Evolutionary conservation across 2,888 invertebrate genomes (phyloP), one percentile per base, ranked within the genome.

Genomic region (Dryobotodes eremita): DNA sequence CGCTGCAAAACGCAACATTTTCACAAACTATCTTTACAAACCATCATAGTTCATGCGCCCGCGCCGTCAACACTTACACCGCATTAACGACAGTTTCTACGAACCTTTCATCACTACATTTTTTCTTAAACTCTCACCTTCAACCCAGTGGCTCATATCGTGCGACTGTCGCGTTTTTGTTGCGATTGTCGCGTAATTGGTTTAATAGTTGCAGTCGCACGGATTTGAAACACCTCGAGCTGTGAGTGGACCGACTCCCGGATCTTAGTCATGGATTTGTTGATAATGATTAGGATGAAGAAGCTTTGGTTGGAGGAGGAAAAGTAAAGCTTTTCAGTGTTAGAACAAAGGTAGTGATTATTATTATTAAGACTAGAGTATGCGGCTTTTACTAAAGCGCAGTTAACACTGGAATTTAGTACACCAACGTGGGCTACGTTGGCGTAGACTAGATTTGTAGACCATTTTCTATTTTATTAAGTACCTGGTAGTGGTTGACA

Each of bases 171-270:
- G 81, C 84, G 89, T 93, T 94, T 93, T 93, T 93, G 89, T 78
- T 80, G 76, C 75, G 84, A 66, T 80, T 83, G 88, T 87, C 90
- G 89, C 90, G 92, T 94, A 94, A 94, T 94, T 94, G 93, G 93
- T 90, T 92, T 93, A 93, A 93, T 92, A 90, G 79, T 81, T 64
- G 71, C 71, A 89, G 77, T 80, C 53, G 80, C 69, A 59, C 65
- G 79, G 75, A 88, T 82, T 88, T 84, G 84, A 87, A 88, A 89
- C 89, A 85, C 80, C 82, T 81, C 85, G 89, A 42, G 26, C 59
- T 42, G 80, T 77, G 90, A 89, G 89, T 92, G 86, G 92, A 87
- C 77, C 88, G 85, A 70, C 89, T 92, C 92, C 94, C 93, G 94
- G 94, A 94, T 87, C 86, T 90, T 65, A 66, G 84, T 59, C 42